Evolutionary conservation across 1,140 invertebrate genomes (phyloP).

Genomic region (Monochamus saltuarius): DNA sequence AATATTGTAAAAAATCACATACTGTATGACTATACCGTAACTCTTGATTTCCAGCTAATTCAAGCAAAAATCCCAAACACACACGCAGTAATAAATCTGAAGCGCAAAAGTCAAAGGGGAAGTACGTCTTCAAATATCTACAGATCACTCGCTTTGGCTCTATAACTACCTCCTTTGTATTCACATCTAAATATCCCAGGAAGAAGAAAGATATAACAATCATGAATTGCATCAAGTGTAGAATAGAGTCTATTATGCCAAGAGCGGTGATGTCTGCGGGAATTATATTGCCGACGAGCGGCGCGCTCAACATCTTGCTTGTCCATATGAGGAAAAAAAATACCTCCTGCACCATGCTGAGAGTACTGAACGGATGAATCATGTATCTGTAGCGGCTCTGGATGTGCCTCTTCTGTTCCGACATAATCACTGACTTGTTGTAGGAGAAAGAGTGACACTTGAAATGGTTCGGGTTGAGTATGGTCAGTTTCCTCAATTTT

Average conservation of each 20-base stretch:
- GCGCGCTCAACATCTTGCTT: neutral
- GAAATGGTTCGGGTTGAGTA: constrained; percentile 18
- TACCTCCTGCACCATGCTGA: constrained; percentile 16
- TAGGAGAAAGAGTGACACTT: constrained; percentile 18
- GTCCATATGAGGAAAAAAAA: constrained; percentile 24
- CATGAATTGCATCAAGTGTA: neutral
- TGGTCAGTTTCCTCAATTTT: constrained; percentile 13
- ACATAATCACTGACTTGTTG: constrained; percentile 23
- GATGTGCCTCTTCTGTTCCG: constrained; percentile 25
- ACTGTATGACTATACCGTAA: neutral
- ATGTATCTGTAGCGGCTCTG: constrained; percentile 13
- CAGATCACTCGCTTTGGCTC: constrained; percentile 18
- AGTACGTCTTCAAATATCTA: constrained; percentile 19
- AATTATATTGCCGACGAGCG: neutral
- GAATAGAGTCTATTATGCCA: neutral
- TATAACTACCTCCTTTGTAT: constrained; percentile 24
- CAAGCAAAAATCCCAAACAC: too few species aligned
- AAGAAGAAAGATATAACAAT: constrained; percentile 15
- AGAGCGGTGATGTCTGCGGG: neutral
- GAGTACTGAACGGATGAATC: constrained; percentile 28
- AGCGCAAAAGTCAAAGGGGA: constrained; percentile 18
- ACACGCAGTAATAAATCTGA: neutral
- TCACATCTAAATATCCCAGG: constrained; percentile 20
- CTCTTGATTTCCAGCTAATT: constrained; percentile 20
- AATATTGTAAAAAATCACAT: neutral